A percentile compares a stretch with the other conserved stretches of the same genome.
Conservation (phyloP, 2,888 invertebrate species). For the Zeuzera pyrina region DNA sequence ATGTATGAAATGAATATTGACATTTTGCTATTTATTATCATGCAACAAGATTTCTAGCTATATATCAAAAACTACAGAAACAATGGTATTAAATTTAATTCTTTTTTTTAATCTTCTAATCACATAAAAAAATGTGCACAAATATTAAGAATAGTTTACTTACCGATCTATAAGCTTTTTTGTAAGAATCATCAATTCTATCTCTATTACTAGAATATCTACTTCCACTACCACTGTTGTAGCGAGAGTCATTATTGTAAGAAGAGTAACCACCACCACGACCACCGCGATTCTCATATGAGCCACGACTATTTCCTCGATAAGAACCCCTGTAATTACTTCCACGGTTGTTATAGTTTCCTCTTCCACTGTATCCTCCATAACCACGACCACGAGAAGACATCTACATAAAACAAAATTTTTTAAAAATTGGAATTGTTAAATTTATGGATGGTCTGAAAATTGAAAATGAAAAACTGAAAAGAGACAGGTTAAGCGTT, state of each 20-base stretch:
- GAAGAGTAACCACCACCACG: conserved; percentile 54
- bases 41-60: too few relatives aligned
- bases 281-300: conserved; percentile 55
- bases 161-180: conserved; percentile 63
- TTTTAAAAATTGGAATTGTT: too few relatives aligned
- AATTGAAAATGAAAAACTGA: too few relatives aligned
- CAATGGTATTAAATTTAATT: too few relatives aligned
- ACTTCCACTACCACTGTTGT: conserved; percentile 44
- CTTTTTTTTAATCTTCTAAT: too few relatives aligned
- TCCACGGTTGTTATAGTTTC: conserved; percentile 46
- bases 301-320: conserved; percentile 49
- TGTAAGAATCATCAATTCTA: conserved; percentile 60
- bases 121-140: too few relatives aligned
- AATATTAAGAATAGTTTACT: conserved; percentile 15
- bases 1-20: background rate
- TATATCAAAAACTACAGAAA: too few relatives aligned
- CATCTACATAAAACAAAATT: conserved; percentile 45
- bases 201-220: conserved; percentile 51
- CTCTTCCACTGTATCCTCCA: conserved; percentile 40
- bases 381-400: conserved; percentile 63
- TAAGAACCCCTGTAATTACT: conserved; percentile 53
- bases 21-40: too few relatives aligned
- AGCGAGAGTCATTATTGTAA: conserved; percentile 55
- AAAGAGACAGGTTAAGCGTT: too few relatives aligned
- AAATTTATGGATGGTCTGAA: too few relatives aligned